Conservation (phyloP, 2,113 vertebrate genomes). For the Rhinichthys klamathensis region DNA sequence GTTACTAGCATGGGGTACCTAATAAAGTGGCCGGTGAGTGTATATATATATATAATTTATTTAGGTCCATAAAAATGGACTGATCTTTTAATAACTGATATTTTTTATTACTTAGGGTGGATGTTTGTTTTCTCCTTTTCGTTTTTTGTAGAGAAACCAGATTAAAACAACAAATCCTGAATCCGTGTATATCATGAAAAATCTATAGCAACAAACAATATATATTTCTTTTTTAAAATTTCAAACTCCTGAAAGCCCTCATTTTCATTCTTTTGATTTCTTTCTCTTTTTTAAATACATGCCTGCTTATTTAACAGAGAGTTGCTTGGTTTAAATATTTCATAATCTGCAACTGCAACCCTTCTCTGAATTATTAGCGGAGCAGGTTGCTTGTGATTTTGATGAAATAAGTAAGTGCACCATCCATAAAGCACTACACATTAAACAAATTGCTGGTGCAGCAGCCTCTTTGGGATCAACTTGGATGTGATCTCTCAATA, state of each 20-base stretch:
- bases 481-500: background rate
- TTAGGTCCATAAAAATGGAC: background rate
- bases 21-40: too few relatives aligned
- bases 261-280: background rate
- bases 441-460: background rate
- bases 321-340: background rate
- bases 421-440: background rate
- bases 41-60: background rate
- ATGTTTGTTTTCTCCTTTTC: background rate
- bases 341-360: background rate
- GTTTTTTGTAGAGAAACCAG: background rate
- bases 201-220: background rate
- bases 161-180: background rate
- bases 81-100: background rate
- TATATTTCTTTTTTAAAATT: background rate
- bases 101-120: background rate
- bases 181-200: background rate
- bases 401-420: constrained; percentile 26
- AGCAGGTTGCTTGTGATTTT: constrained; percentile 21
- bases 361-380: background rate
- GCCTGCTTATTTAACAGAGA: background rate
- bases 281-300: background rate
- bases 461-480: background rate
- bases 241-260: background rate
- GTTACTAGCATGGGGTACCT: too few relatives aligned